Base-by-base conservation (phyloP, 2,113 vertebrate species). In the Clarias magur region DNA sequence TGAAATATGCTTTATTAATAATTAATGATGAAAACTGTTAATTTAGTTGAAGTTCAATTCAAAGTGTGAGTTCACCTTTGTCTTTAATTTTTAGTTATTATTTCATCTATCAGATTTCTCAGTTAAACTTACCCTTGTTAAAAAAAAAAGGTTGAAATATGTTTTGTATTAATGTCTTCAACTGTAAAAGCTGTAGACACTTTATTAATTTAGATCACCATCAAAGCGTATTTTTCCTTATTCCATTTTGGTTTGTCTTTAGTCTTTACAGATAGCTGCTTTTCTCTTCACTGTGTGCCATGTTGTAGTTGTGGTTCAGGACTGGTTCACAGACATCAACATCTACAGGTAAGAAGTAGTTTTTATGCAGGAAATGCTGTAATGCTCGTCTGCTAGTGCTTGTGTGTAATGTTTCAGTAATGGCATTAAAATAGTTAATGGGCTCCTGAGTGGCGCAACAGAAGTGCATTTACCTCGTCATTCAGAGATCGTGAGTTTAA, bases 281-380 rank as follows among this genome's bases (percentile, higher is more conserved):
- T 98, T 98, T 92, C 95, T 98, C 81, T 97, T 97, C 92, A 98
- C 97, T 0, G 97, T 98, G 23, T 98, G 97, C 83, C 97, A 98
- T 1, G 97, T 97, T 63, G 96, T 98, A 82, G 95, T 98, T 3
- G 95, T 97, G 38, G 96, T 97, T 81, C 97, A 98, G 92, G 97
- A 98, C 91, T 98, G 96, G 96, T 98, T 98, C 91, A 97, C 96
- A 0, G 97, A 98, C 90, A 92, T 96, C 88, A 97, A 96, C 89
- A 89, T 98, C 7, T 98, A 97, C 94, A 96, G 96, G 97, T 79
- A 9, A 83, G 59, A 72, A 2, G 6, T 16, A 34, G 3, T 30
- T 30, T 67, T 72, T 38, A 27, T 54, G n/a, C 48, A 15, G 6
- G 48, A 78, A 13, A 56, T 56, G 13, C 48, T 3, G 25, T n/a